These are phyloP conservation scores for Linnaemya tessellans DNA, from an alignment of 2,888 invertebrate species.

Conservation along the genomic window DNA sequence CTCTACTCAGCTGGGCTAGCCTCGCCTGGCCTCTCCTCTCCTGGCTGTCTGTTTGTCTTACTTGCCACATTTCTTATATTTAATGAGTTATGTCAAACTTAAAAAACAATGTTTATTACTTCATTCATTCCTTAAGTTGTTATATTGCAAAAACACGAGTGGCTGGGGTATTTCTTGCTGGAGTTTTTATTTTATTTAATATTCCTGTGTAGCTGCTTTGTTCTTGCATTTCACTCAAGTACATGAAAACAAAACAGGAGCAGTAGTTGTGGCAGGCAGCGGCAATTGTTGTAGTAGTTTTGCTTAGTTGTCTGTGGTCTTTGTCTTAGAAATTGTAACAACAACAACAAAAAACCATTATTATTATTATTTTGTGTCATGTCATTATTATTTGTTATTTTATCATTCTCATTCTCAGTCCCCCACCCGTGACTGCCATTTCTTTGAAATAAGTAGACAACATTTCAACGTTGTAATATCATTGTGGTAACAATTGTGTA, in stretches of 20 bases:
- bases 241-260: background rate
- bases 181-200: slow-evolving; percentile 14
- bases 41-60: slow-evolving; percentile 34
- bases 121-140: slow-evolving; percentile 70
- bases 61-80: slow-evolving; percentile 74
- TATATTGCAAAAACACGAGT: background rate
- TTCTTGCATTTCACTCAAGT: slow-evolving; percentile 9
- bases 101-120: slow-evolving; percentile 81
- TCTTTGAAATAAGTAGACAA: slow-evolving; percentile 35
- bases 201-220: slow-evolving; percentile 39
- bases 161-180: slow-evolving; percentile 11
- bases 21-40: background rate
- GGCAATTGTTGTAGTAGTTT: slow-evolving; percentile 35
- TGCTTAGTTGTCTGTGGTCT: slow-evolving; percentile 57
- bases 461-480: slow-evolving; percentile 53
- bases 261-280: slow-evolving; percentile 19
- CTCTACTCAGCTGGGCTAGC: slow-evolving; percentile 2
- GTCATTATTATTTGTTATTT: slow-evolving; percentile 73
- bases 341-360: slow-evolving; percentile 54
- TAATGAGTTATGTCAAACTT: slow-evolving; percentile 82
- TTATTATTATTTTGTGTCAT: slow-evolving; percentile 69
- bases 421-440: background rate
- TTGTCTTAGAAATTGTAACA: slow-evolving; percentile 59
- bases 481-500: slow-evolving; percentile 65
- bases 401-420: background rate